Evolutionary conservation across 2,888 invertebrate species (phyloP), one percentile per base, ranked within the genome.

Genomic region (Himalopsyche tibetana): DNA sequence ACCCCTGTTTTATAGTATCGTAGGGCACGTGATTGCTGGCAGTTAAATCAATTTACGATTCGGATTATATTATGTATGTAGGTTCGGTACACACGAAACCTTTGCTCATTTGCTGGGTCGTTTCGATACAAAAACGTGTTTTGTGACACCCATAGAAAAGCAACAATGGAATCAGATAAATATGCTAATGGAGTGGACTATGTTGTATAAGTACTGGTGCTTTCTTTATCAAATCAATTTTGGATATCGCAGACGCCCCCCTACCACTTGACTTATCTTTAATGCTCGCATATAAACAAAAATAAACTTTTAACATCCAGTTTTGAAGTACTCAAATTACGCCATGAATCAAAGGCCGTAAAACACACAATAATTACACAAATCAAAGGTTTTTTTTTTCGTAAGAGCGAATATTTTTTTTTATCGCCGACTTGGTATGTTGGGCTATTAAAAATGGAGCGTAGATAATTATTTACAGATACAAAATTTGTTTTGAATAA

Each of bases 121-220:
- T 63, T 63, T 63, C 63, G 63, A 63, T 63, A 63, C 63, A 63
- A 63, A 63, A 63, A 63, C 63, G 63, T 63, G 63, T 63, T 63
- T 63, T 19, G 63, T 63, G 63, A 63, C 63, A 63, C 63, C 63
- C 63, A 63, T 63, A 63, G 63, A 63, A 63, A 63, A 63, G 63
- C 28, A 63, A 63, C 63, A 63, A 63, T 63, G 19, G 63, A 63
- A 63, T 63, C 63, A 63, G 63, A 63, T 63, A 63, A 63, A 63
- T 63, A 63, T 63, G 63, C 19, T 63, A 63, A 63, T 63, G 63
- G 63, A 63, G 19, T 63, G 28, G 19, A 63, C 63, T 63, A 19
- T 63, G 28, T 63, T 63, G 28, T 63, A 28, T 63, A 63, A 19
- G 19, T 63, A 63, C 63, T 11, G 4, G 19, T 63, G 19, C 28